phyloP scores from a whole-genome alignment of 30 jellyfish, hydroid and myxozoan genomes.

The Rhopilema esculentum region DNA sequence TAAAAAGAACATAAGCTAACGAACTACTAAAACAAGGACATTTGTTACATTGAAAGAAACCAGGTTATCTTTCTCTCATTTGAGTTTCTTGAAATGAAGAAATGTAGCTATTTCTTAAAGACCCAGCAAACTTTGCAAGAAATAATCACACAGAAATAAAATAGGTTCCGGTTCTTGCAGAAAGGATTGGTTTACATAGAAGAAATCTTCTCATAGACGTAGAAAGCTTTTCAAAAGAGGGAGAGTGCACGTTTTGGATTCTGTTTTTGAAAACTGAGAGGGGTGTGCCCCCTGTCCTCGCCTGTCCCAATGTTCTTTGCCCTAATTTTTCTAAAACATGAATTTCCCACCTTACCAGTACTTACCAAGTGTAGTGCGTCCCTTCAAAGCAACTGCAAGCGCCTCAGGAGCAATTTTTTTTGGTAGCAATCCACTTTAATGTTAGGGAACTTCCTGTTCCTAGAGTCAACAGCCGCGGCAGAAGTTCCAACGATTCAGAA shows the following conservation, averaged over 20 bases:
- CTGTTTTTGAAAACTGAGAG: neutral
- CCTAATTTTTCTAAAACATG: neutral
- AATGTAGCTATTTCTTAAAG: no score
- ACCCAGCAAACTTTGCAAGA: no score
- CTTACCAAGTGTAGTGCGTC: constrained; percentile 53
- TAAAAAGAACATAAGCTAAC: no score
- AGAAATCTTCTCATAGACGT: no score
- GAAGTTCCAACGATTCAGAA: constrained; percentile 33
- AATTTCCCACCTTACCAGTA: neutral
- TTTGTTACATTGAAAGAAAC: no score
- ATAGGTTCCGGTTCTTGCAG: no score
- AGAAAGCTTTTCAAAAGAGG: no score
- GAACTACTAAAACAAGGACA: no score
- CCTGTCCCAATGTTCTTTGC: neutral
- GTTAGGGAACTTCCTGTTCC: constrained; percentile 18
- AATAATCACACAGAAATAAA: no score
- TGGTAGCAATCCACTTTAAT: constrained; percentile 15
- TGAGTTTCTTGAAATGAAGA: no score
- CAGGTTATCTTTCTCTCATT: no score
- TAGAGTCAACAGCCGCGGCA: constrained; percentile 40
- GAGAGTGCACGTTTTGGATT: neutral
- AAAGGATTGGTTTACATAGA: no score
- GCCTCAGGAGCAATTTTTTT: neutral
- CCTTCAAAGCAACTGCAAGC: constrained; percentile 28
- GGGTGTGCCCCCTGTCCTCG: neutral